phyloP scores from a whole-genome alignment of 2,797 vertebrate genomes.

The Eulemur rubriventer region DNA sequence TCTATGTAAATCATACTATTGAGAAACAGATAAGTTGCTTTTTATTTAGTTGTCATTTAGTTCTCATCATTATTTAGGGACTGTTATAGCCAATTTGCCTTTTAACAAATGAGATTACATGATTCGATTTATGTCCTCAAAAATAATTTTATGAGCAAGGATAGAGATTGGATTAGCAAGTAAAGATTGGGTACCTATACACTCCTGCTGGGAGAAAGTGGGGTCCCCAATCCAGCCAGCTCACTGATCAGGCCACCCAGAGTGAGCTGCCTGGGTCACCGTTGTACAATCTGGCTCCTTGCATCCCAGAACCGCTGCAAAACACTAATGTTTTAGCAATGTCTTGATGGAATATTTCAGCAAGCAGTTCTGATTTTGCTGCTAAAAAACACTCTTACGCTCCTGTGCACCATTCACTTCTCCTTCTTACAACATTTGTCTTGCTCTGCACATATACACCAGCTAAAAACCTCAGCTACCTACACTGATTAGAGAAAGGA shows the following conservation, averaged over 20 bases:
- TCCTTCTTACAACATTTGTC: not conserved
- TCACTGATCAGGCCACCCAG: not conserved
- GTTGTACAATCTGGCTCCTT: not conserved
- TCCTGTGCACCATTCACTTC: not conserved
- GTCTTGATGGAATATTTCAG: not conserved
- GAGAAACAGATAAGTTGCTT: constrained; percentile 20
- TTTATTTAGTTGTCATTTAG: constrained; percentile 16
- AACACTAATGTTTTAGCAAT: constrained; percentile 7
- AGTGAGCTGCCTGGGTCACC: not conserved
- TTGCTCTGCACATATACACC: not conserved
- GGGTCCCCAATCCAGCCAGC: not conserved
- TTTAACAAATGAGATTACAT: constrained; percentile 24
- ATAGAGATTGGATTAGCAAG: not conserved
- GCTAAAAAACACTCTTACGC: not conserved
- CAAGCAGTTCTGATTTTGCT: not conserved
- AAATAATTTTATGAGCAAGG: constrained; percentile 25
- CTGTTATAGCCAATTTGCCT: not conserved
- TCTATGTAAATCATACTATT: constrained; percentile 25
- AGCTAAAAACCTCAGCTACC: not conserved
- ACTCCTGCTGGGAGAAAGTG: not conserved
- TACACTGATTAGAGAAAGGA: not conserved
- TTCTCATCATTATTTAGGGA: constrained; percentile 40
- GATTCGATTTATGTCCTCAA: constrained; percentile 13
- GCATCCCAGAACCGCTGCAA: not conserved
- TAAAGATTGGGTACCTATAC: not conserved